Conservation (phyloP, 2,797 vertebrate species). For the Gadopsis bispinosus region DNA sequence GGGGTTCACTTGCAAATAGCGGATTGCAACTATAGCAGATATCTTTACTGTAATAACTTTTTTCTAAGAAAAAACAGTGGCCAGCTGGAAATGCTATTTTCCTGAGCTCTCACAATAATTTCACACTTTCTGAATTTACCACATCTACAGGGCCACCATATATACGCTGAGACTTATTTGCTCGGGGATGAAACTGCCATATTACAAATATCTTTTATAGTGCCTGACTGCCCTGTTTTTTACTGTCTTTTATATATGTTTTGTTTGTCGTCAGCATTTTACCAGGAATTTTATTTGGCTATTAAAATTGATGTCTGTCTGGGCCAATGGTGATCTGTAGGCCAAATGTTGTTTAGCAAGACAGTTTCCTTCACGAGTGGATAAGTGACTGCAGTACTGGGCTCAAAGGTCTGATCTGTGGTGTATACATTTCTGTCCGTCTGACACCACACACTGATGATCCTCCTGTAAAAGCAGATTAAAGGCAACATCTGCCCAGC, state of each 20-base stretch:
- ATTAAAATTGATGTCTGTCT: conserved; percentile 18
- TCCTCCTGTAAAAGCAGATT: neutral
- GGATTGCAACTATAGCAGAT: neutral
- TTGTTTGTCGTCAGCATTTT: conserved; percentile 28
- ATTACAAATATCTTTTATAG: conserved; percentile 23
- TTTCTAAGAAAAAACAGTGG: conserved; percentile 1
- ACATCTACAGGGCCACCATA: neutral
- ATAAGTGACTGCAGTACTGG: neutral
- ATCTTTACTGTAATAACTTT: conserved; percentile 38
- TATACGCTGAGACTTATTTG: conserved; percentile 7
- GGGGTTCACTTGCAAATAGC: neutral
- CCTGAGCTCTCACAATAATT: conserved; percentile 39
- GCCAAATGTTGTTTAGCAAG: neutral
- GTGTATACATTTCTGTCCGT: neutral
- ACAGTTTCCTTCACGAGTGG: neutral
- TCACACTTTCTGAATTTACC: conserved; percentile 42
- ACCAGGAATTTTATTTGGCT: conserved; percentile 16
- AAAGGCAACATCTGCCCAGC: neutral
- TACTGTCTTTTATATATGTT: conserved; percentile 8
- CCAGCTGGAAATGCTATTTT: conserved; percentile 24
- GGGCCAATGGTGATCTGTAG: neutral
- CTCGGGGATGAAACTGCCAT: conserved; percentile 1
- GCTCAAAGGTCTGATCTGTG: conserved; percentile 4
- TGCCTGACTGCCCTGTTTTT: conserved; percentile 6
- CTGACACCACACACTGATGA: neutral